These are phyloP conservation scores for Oligia latruncula DNA, from an alignment of 2,888 invertebrate species.

Conservation along the genomic window DNA sequence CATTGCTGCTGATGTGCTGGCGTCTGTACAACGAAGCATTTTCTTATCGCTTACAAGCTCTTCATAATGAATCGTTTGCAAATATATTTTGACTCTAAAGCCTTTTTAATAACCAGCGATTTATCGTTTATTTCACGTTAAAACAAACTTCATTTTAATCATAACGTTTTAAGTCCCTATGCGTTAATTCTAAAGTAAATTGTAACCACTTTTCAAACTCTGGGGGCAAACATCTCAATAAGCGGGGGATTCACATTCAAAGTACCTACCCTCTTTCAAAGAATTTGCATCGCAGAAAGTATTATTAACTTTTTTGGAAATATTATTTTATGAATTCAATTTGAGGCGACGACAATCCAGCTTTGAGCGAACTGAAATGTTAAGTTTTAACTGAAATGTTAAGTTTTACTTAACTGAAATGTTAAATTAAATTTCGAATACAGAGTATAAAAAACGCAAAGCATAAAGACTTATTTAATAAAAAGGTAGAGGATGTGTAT, in stretches of 20 bases:
- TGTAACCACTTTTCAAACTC: conserved; percentile 33
- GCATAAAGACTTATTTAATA: too few relatives aligned
- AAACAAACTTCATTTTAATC: conserved; percentile 41
- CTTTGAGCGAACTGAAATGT: neutral
- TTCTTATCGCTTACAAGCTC: too few relatives aligned
- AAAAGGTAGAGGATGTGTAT: too few relatives aligned
- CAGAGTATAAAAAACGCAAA: neutral
- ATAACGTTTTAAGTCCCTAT: conserved; percentile 20
- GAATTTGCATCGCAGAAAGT: conserved; percentile 47
- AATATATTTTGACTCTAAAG: neutral
- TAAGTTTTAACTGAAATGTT: conserved; percentile 13
- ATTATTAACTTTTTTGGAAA: conserved; percentile 39
- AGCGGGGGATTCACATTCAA: conserved; percentile 19
- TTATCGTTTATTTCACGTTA: conserved; percentile 18
- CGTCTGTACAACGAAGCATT: too few relatives aligned
- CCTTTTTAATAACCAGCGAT: conserved; percentile 21
- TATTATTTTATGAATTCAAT: conserved; percentile 28
- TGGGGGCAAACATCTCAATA: conserved; percentile 26
- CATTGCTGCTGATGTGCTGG: too few relatives aligned
- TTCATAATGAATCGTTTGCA: too few relatives aligned
- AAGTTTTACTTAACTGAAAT: conserved; percentile 13
- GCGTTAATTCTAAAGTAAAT: conserved; percentile 41
- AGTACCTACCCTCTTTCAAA: conserved; percentile 32
- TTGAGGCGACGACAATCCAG: conserved; percentile 11
- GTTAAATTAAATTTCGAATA: conserved; percentile 30